These are phyloP conservation scores for Geotrupes spiniger DNA, from an alignment of 2,888 invertebrate species.

Conservation along the genomic window DNA sequence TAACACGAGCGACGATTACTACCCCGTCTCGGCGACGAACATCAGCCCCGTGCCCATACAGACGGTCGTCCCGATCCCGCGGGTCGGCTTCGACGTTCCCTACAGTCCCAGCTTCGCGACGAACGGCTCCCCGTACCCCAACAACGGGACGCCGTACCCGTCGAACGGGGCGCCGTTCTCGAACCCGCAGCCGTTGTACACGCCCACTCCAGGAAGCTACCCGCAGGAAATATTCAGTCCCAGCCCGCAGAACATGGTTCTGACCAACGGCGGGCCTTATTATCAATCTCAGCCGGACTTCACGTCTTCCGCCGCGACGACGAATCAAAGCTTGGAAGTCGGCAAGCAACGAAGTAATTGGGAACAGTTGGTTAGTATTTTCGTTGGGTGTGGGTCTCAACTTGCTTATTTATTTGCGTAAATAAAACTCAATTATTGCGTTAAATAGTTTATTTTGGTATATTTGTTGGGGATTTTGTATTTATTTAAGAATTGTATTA, in stretches of 20 bases:
- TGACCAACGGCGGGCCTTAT: conserved; percentile 42
- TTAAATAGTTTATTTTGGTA: too few relatives aligned
- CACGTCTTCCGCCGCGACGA: conserved; percentile 29
- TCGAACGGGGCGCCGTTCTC: conserved; percentile 34
- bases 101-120: conserved; percentile 35
- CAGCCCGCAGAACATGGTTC: conserved; percentile 39
- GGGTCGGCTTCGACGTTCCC: conserved; percentile 43
- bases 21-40: conserved; percentile 37
- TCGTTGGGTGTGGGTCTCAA: too few relatives aligned
- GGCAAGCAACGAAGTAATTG: conserved; percentile 29
- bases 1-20: conserved; percentile 42
- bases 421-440: too few relatives aligned
- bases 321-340: conserved; percentile 33
- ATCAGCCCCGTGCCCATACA: conserved; percentile 41
- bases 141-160: conserved; percentile 26
- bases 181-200: conserved; percentile 42
- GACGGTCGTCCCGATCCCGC: conserved; percentile 44
- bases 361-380: conserved; percentile 38
- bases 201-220: conserved; percentile 38
- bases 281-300: conserved; percentile 43
- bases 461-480: too few relatives aligned
- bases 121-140: conserved; percentile 13
- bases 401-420: too few relatives aligned
- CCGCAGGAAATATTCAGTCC: conserved; percentile 43
- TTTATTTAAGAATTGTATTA: too few relatives aligned